These are phyloP conservation scores for Malthinus seriepunctatus DNA, from an alignment of 2,888 invertebrate species.

Conservation along the genomic window DNA sequence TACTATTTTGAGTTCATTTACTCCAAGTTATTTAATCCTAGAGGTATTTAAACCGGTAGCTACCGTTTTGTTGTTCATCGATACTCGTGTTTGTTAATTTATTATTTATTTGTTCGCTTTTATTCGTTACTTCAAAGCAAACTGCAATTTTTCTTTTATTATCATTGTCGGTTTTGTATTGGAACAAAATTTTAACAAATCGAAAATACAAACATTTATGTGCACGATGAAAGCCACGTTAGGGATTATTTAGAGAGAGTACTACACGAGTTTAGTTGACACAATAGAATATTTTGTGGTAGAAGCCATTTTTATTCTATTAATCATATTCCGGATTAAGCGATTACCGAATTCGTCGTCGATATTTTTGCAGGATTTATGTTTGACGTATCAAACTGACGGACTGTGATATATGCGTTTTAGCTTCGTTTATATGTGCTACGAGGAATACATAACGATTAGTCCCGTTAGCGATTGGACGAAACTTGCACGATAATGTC, in stretches of 20 bases:
- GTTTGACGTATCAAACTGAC: slow-evolving; percentile 32
- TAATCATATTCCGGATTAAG: slow-evolving; percentile 32
- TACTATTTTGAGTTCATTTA: too few relatives aligned
- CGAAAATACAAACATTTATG: too few relatives aligned
- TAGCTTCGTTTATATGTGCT: slow-evolving; percentile 33
- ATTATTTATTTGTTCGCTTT: too few relatives aligned
- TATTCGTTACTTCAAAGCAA: too few relatives aligned
- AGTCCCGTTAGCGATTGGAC: slow-evolving; percentile 28
- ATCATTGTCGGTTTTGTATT: too few relatives aligned
- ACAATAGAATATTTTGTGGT: slow-evolving; percentile 22
- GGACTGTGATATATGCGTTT: slow-evolving; percentile 34
- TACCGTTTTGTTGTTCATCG: too few relatives aligned
- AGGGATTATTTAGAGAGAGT: background rate
- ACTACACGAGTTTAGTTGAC: slow-evolving; percentile 21
- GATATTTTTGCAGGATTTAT: slow-evolving; percentile 34
- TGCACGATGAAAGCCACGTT: too few relatives aligned
- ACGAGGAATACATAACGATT: slow-evolving; percentile 35
- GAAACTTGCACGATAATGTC: slow-evolving; percentile 30
- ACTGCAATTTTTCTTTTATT: too few relatives aligned
- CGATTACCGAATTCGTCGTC: slow-evolving; percentile 32
- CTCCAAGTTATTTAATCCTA: too few relatives aligned
- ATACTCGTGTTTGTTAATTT: too few relatives aligned
- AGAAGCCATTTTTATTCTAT: slow-evolving; percentile 29
- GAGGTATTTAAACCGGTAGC: too few relatives aligned
- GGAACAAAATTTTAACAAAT: too few relatives aligned